These are phyloP conservation scores for Steatornis caripensis DNA, from an alignment of 2,113 vertebrate genomes.

Conservation along the genomic window DNA sequence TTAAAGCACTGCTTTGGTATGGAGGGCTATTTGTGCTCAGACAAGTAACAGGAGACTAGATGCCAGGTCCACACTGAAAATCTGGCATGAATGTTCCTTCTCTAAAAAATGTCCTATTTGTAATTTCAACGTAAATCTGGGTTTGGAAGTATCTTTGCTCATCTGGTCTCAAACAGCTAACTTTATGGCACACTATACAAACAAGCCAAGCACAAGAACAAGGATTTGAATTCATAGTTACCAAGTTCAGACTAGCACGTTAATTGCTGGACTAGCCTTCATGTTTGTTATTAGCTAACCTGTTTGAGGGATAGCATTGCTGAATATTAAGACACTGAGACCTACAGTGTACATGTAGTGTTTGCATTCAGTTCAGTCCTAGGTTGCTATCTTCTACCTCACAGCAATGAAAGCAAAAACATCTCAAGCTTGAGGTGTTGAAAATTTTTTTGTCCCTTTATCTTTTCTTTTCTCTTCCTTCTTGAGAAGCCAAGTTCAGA, in stretches of 20 bases:
- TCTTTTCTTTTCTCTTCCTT: slow-evolving; percentile 41
- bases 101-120: neutral
- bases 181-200: neutral
- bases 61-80: neutral
- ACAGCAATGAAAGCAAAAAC: neutral
- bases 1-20: neutral
- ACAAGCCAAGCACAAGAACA: neutral
- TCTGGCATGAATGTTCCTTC: neutral
- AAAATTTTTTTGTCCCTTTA: slow-evolving; percentile 1
- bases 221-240: neutral
- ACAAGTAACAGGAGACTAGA: neutral
- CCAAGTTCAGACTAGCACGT: neutral
- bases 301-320: neutral
- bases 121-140: neutral
- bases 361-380: neutral
- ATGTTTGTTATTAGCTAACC: neutral
- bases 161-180: neutral
- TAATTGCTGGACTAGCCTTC: neutral
- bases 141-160: neutral
- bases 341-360: neutral
- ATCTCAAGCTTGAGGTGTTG: slow-evolving; percentile 6
- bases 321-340: neutral
- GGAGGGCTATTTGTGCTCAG: neutral
- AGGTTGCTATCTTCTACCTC: neutral
- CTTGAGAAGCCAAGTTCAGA: slow-evolving; percentile 16